Conservation (phyloP, 2,113 vertebrate species). For the Elephas maximus region DNA sequence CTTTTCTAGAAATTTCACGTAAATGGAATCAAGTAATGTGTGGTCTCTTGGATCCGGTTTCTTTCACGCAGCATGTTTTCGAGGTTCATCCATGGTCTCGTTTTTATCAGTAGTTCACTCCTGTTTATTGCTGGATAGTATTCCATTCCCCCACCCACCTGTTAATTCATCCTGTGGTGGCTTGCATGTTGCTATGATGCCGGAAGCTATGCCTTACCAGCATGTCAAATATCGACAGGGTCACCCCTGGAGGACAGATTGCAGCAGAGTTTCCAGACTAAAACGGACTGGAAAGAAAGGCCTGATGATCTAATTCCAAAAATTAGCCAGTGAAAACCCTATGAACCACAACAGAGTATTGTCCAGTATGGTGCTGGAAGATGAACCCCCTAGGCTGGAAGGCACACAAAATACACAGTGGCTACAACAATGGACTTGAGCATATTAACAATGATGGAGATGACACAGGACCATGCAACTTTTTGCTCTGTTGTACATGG, state of each 20-base stretch:
- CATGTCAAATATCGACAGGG: not conserved
- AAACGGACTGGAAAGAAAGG: not conserved
- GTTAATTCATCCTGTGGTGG: not conserved
- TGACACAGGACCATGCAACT: not conserved
- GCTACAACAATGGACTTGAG: not conserved
- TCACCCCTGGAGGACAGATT: not conserved
- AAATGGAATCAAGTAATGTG: too few species aligned
- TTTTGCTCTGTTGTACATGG: not conserved
- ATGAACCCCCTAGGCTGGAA: not conserved
- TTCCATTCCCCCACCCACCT: not conserved
- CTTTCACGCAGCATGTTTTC: not conserved
- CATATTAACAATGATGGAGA: too few species aligned
- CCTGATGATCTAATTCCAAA: not conserved
- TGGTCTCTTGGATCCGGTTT: not conserved
- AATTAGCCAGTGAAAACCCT: not conserved
- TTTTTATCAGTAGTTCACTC: fast-evolving
- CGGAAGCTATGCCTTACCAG: not conserved
- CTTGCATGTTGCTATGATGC: not conserved
- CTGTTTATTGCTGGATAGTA: not conserved
- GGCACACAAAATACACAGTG: not conserved
- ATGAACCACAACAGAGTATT: not conserved
- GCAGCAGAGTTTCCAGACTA: not conserved
- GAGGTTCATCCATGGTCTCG: not conserved
- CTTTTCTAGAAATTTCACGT: not conserved
- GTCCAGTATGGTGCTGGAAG: not conserved